phyloP scores from a whole-genome alignment of 1,140 invertebrate species.

The Aricia agestis region DNA sequence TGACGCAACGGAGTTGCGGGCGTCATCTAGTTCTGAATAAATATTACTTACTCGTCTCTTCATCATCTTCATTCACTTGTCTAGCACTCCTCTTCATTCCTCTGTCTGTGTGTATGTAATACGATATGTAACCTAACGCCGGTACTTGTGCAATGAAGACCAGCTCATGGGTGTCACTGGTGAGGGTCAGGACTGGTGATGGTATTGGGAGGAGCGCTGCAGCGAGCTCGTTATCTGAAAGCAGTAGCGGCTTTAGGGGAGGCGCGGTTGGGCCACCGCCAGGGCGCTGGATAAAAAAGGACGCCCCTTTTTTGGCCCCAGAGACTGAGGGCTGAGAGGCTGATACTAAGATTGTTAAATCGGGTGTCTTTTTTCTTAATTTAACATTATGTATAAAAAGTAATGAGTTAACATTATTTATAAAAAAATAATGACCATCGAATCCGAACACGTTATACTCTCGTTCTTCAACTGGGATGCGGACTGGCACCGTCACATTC shows the following conservation, averaged over 20 bases:
- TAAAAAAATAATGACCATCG: conserved; percentile 24
- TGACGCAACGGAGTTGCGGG: too few relatives aligned
- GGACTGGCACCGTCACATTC: conserved; percentile 38
- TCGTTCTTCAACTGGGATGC: conserved; percentile 34
- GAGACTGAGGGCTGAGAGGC: too few relatives aligned
- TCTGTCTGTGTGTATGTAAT: conserved; percentile 32
- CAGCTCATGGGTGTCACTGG: conserved; percentile 46
- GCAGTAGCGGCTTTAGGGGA: not conserved
- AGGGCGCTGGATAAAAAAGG: too few relatives aligned
- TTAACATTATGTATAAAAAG: too few relatives aligned
- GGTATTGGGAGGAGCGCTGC: not conserved
- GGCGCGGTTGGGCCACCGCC: too few relatives aligned
- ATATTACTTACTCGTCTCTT: not conserved
- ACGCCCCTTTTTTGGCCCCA: too few relatives aligned
- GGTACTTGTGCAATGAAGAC: conserved; percentile 71
- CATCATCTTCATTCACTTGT: not conserved
- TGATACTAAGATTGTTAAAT: too few relatives aligned
- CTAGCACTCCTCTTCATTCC: not conserved
- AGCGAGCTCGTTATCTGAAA: not conserved
- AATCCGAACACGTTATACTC: conserved; percentile 34
- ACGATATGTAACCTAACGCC: conserved; percentile 59
- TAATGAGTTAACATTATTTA: too few relatives aligned
- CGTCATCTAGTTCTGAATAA: too few relatives aligned
- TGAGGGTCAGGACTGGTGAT: not conserved
- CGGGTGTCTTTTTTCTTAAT: too few relatives aligned